Percentiles rank a stretch among this genome's conserved stretches.
These are phyloP conservation scores for Sibirionetta formosa DNA, from an alignment of 2,797 vertebrate genomes.

Conservation along the genomic window DNA sequence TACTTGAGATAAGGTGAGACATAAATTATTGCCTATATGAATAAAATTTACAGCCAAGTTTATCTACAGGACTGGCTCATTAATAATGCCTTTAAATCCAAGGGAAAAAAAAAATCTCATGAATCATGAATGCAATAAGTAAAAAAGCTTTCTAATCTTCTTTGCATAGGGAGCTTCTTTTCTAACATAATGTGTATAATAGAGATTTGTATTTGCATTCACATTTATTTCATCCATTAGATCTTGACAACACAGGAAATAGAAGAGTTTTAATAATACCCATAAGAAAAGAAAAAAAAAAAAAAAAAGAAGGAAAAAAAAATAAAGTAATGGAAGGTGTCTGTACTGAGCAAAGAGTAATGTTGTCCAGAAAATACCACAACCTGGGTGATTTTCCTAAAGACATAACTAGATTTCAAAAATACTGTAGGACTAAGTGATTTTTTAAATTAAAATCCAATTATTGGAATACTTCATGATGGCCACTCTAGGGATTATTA, in stretches of 20 bases:
- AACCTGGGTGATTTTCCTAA: constrained; percentile 45
- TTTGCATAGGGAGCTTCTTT: constrained; percentile 3
- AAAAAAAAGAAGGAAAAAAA: neutral
- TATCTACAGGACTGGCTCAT: neutral
- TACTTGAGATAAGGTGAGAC: neutral
- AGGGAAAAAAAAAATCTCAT: constrained; percentile 12
- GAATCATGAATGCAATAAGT: neutral
- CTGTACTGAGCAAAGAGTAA: neutral
- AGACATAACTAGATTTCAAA: constrained; percentile 74
- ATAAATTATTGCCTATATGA: constrained; percentile 24
- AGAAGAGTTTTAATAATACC: constrained; percentile 60
- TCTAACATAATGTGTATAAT: constrained; percentile 28
- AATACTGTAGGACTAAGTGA: constrained; percentile 71
- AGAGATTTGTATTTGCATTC: neutral
- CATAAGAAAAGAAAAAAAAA: constrained; percentile 36
- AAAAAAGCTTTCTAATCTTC: neutral
- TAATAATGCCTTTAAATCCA: constrained; percentile 51
- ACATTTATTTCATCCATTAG: constrained; percentile 54
- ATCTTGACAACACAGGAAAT: constrained; percentile 37
- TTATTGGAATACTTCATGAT: constrained; percentile 73
- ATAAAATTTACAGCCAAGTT: neutral
- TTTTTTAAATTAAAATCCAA: constrained; percentile 78
- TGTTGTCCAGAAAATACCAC: constrained; percentile 45
- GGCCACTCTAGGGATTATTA: constrained; percentile 65
- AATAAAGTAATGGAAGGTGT: constrained; percentile 4